Conservation (phyloP, 2,113 vertebrate species). For the rat (Rattus norvegicus) region GRCr8 NC_086019.1:17116001-17116500, state of each 20-base stretch:
- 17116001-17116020: neutral
- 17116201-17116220: neutral
- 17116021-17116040: neutral
- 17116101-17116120: neutral
- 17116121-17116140: neutral
- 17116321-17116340: slow-evolving; percentile 20
- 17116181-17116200: neutral
- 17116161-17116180: neutral
- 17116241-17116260: slow-evolving; percentile 1
- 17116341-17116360: slow-evolving; percentile 24
- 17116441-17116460: neutral
- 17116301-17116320: neutral
- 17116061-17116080: neutral
- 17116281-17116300: neutral
- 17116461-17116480: neutral
- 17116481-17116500: neutral
- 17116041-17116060: neutral
- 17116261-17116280: neutral
- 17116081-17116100: no score
- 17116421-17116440: neutral
- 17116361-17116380: neutral
- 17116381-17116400: neutral
- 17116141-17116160: neutral
- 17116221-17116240: neutral
- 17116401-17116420: neutral